Conservation (phyloP, 2,797 vertebrate genomes). For the Eupleurogrammus muticus region DNA sequence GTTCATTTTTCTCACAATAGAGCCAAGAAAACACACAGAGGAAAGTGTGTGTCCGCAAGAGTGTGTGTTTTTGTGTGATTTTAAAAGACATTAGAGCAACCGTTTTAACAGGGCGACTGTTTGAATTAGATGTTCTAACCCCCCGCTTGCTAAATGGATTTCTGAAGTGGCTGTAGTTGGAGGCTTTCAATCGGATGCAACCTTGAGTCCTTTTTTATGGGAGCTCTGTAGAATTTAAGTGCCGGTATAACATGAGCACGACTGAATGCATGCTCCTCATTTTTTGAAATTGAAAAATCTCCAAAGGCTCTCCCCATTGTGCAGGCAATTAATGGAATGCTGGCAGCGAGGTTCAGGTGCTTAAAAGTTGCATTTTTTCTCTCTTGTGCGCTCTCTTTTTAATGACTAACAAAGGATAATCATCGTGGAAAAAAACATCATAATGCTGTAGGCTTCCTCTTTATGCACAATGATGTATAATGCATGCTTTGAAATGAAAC, state of each 20-base stretch:
- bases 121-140: slow-evolving; percentile 86
- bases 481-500: slow-evolving; percentile 88
- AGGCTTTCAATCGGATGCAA: slow-evolving; percentile 84
- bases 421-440: slow-evolving; percentile 81
- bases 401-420: slow-evolving; percentile 89
- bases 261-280: slow-evolving; percentile 87
- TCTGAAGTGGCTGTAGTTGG: slow-evolving; percentile 84
- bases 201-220: slow-evolving; percentile 90
- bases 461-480: slow-evolving; percentile 88
- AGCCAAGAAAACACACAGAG: slow-evolving; percentile 68
- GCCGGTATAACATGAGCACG: slow-evolving; percentile 86
- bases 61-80: slow-evolving; percentile 63
- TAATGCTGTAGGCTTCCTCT: slow-evolving; percentile 87
- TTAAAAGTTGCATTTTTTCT: slow-evolving; percentile 82
- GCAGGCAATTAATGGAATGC: slow-evolving; percentile 89
- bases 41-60: slow-evolving; percentile 52
- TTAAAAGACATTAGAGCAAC: slow-evolving; percentile 80
- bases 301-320: slow-evolving; percentile 86
- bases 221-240: slow-evolving; percentile 89
- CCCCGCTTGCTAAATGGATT: slow-evolving; percentile 82
- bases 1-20: slow-evolving; percentile 79
- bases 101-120: slow-evolving; percentile 83
- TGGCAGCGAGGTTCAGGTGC: slow-evolving; percentile 87
- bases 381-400: slow-evolving; percentile 78
- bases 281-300: slow-evolving; percentile 88